Base-by-base conservation (phyloP, 2,113 vertebrate species). In the Myotis yumanensis region DNA sequence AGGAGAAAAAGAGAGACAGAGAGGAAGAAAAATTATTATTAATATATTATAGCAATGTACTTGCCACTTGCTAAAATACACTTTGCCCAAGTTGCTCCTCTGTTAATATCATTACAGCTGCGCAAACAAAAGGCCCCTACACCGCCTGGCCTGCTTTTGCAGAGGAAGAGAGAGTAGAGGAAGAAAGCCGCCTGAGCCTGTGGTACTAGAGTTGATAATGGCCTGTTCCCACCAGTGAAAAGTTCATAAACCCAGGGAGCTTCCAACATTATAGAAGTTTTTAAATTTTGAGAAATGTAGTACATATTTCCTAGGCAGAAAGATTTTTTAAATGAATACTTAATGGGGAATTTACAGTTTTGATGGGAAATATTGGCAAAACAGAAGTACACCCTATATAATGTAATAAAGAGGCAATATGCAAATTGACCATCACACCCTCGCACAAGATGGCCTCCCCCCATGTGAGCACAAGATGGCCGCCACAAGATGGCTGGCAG, bases 11-110 rank as follows among this genome's bases (percentile, higher is more conserved):
- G 40, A 32, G n/a, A 94, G n/a, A 75, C 15, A 35, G 69, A 76
- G 30, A 62, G 11, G 64, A 86, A 71, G 59, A 88, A 94, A 95
- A 86, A 89, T 86, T 35, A 43, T 89, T 80, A 90, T 93, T 83
- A 86, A 66, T 95, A 84, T 68, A 69, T 73, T 77, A 93, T 4
- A 86, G 62, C 64, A 95, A 94, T 86, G 79, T 64, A 66, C 40
- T 76, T 91, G 82, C 86, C 86, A 62, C 91, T 94, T 52, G 69
- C 64, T 92, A 84, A 96, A 82, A 83, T 68, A 72, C 0, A 52
- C n/a, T 89, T 91, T 46, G 14, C 62, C 83, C 43, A 8, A 51
- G 54, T 90, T 81, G 64, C 18, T 84, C 32, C 18, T 85, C 76
- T n/a, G 92, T 43, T 93, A 93, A 94, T 76, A 79, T 46, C 64